Evolutionary conservation across 2,797 vertebrate species (phyloP).

Genomic region (Anguilla marmorata): DNA sequence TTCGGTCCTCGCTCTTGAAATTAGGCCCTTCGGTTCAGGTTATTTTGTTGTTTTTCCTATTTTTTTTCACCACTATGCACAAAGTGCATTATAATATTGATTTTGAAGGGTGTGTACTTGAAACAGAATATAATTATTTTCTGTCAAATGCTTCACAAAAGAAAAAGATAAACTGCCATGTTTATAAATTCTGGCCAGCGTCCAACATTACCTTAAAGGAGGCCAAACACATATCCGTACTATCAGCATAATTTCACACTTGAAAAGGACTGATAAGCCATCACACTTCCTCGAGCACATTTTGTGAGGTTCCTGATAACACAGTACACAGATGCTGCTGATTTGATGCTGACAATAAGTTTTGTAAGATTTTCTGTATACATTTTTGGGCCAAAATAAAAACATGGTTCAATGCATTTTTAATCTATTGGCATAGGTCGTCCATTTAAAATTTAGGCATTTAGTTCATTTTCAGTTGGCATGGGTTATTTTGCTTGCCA

Average conservation of each 20-base stretch:
- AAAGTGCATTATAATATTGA: background rate
- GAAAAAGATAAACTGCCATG: background rate
- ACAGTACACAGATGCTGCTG: background rate
- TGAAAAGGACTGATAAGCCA: background rate
- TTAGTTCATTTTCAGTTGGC: background rate
- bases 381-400: conserved; percentile 6
- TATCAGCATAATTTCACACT: background rate
- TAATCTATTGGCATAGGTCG: background rate
- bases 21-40: background rate
- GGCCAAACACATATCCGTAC: background rate
- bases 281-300: background rate
- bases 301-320: background rate
- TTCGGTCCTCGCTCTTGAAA: background rate
- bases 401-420: background rate
- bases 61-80: background rate
- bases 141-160: background rate
- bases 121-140: conserved; percentile 11
- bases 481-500: background rate
- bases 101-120: background rate
- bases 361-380: background rate
- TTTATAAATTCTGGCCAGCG: background rate
- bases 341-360: background rate
- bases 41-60: background rate
- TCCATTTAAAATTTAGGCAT: no score
- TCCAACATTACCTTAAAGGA: background rate